Conservation (phyloP, 1,140 invertebrate genomes). For the Musca domestica region DNA sequence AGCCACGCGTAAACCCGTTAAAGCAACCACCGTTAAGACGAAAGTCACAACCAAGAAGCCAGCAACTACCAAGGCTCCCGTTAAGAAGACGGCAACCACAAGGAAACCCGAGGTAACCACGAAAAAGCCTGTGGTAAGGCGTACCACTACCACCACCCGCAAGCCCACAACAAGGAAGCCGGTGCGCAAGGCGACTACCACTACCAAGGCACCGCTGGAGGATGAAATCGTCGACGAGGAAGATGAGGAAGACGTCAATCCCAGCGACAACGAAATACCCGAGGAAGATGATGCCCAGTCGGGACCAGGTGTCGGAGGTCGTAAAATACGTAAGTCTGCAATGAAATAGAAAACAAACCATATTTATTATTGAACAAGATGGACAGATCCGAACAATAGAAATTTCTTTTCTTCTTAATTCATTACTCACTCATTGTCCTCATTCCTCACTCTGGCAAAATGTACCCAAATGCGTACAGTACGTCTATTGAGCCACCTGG, state of each 20-base stretch:
- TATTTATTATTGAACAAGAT: conserved; percentile 1
- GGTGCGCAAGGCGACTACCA: conserved; percentile 31
- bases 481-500: conserved; percentile 11
- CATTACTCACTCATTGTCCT: conserved; percentile 4
- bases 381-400: conserved; percentile 13
- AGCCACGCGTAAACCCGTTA: conserved; percentile 45
- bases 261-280: conserved; percentile 55
- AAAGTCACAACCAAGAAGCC: conserved; percentile 32
- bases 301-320: conserved; percentile 37
- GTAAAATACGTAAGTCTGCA: conserved; percentile 63
- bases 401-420: conserved; percentile 22
- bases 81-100: conserved; percentile 44
- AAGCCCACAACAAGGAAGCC: conserved; percentile 57
- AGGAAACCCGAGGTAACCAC: conserved; percentile 38
- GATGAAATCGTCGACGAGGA: conserved; percentile 50
- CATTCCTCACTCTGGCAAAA: conserved; percentile 1
- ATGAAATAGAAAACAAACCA: conserved; percentile 26
- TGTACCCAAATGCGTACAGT: background rate
- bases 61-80: conserved; percentile 55
- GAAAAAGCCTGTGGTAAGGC: conserved; percentile 21
- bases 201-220: conserved; percentile 34
- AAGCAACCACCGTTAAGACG: conserved; percentile 34
- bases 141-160: conserved; percentile 35
- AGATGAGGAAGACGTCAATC: conserved; percentile 58
- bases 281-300: conserved; percentile 57